phyloP scores from a whole-genome alignment of 2,888 invertebrate species.

The Caenorhabditis imperialis region DNA sequence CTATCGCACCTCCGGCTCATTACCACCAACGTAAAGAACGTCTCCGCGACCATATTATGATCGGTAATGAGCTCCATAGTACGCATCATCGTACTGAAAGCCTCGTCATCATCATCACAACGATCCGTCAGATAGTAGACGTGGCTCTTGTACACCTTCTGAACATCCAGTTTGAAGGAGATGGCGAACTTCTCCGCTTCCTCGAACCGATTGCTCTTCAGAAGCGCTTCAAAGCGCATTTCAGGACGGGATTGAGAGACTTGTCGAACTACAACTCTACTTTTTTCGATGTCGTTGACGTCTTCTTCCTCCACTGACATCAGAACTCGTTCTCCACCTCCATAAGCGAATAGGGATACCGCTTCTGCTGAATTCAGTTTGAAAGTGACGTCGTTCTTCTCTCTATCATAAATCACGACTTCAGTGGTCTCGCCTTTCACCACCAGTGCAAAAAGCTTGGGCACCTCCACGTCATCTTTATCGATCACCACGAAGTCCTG shows the following conservation, averaged over 20 bases:
- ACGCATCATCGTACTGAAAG: slow-evolving; percentile 42
- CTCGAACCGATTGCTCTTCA: slow-evolving; percentile 54
- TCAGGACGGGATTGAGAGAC: slow-evolving; percentile 53
- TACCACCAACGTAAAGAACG: slow-evolving; percentile 42
- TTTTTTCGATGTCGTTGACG: neutral
- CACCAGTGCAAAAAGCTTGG: slow-evolving; percentile 27
- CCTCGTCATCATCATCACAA: slow-evolving; percentile 43
- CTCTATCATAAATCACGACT: slow-evolving; percentile 41
- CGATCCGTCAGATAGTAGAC: slow-evolving; percentile 40
- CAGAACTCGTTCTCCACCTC: slow-evolving; percentile 43
- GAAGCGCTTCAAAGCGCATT: slow-evolving; percentile 50
- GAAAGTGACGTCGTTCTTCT: slow-evolving; percentile 22
- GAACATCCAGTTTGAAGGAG: slow-evolving; percentile 57
- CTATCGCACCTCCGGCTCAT: slow-evolving; percentile 54
- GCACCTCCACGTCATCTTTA: slow-evolving; percentile 27
- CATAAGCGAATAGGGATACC: slow-evolving; percentile 37
- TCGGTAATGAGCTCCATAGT: slow-evolving; percentile 57
- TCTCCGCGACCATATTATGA: slow-evolving; percentile 57
- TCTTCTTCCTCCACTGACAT: slow-evolving; percentile 37
- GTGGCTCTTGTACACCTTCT: slow-evolving; percentile 46
- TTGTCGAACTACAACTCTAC: slow-evolving; percentile 38
- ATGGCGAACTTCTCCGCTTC: slow-evolving; percentile 65
- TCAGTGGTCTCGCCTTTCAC: neutral
- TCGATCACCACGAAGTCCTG: slow-evolving; percentile 47
- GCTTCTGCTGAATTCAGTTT: slow-evolving; percentile 4